phyloP scores from a whole-genome alignment of 2,797 vertebrate genomes.

The Rhincodon typus region DNA sequence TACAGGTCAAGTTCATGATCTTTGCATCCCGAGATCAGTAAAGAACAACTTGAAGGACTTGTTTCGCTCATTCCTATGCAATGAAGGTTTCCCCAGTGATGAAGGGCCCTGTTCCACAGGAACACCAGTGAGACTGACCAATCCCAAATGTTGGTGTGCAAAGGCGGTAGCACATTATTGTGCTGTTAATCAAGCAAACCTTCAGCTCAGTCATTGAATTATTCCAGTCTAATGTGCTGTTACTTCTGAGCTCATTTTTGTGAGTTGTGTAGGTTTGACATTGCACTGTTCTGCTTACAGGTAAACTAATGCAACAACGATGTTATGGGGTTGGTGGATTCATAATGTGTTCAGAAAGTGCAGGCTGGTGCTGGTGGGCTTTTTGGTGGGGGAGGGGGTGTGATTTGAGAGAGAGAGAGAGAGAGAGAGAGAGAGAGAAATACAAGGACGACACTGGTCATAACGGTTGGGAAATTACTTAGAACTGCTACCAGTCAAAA shows the following conservation, averaged over 20 bases:
- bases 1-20: neutral
- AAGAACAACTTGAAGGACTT: neutral
- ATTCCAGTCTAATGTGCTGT: neutral
- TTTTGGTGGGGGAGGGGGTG: too few species aligned
- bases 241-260: too few species aligned
- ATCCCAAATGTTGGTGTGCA: neutral
- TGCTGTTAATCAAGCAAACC: neutral
- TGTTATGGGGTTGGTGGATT: neutral
- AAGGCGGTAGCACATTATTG: neutral
- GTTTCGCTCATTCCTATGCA: neutral
- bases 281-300: neutral
- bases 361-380: too few species aligned
- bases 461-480: neutral
- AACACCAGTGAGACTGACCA: neutral
- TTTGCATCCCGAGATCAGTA: neutral
- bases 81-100: neutral
- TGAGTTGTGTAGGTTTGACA: too few species aligned
- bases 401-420: too few species aligned
- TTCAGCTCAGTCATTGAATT: neutral
- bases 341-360: too few species aligned
- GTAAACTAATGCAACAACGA: neutral
- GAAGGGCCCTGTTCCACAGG: neutral
- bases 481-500: neutral
- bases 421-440: neutral
- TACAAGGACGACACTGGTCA: neutral